Percentiles rank a stretch among this genome's conserved stretches.
phyloP scores from a whole-genome alignment of 2,888 invertebrate genomes.

The Meganola albula region DNA sequence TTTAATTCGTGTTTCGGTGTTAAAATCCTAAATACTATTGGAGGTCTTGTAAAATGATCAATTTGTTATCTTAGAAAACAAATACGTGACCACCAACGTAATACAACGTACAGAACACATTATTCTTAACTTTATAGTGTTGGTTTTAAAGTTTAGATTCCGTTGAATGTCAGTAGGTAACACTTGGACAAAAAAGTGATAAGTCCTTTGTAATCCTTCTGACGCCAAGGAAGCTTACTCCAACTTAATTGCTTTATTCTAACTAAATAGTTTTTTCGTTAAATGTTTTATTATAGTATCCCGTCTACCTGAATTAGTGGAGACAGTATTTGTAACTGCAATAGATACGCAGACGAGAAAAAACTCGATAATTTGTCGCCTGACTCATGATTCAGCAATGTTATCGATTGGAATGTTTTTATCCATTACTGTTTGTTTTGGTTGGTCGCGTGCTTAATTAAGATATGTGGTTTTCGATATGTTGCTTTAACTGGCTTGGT shows the following conservation, averaged over 20 bases:
- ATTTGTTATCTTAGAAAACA: constrained; percentile 70
- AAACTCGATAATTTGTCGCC: constrained; percentile 39
- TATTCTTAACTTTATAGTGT: constrained; percentile 27
- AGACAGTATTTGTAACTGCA: constrained; percentile 51
- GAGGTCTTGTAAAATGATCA: constrained; percentile 54
- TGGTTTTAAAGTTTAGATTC: constrained; percentile 13
- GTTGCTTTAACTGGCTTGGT: no score
- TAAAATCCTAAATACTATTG: no score
- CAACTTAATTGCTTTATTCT: constrained; percentile 73
- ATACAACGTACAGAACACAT: constrained; percentile 10
- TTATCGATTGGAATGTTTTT: constrained; percentile 49
- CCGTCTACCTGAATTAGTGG: constrained; percentile 69
- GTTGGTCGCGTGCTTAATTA: constrained; percentile 29
- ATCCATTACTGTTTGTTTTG: constrained; percentile 45
- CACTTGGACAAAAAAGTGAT: constrained; percentile 58
- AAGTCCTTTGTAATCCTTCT: constrained; percentile 72
- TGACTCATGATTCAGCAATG: constrained; percentile 50
- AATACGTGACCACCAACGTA: constrained; percentile 65
- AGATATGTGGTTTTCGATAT: no score
- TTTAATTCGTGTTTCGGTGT: no score
- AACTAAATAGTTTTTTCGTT: constrained; percentile 54
- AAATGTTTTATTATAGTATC: constrained; percentile 67
- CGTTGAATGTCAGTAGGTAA: constrained; percentile 6
- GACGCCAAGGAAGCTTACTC: constrained; percentile 70
- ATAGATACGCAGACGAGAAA: constrained; percentile 45